A percentile compares a stretch with the other conserved stretches of the same genome.
Conservation (phyloP, 2,797 vertebrate genomes). For the Parauchenoglanis punctatus region DNA sequence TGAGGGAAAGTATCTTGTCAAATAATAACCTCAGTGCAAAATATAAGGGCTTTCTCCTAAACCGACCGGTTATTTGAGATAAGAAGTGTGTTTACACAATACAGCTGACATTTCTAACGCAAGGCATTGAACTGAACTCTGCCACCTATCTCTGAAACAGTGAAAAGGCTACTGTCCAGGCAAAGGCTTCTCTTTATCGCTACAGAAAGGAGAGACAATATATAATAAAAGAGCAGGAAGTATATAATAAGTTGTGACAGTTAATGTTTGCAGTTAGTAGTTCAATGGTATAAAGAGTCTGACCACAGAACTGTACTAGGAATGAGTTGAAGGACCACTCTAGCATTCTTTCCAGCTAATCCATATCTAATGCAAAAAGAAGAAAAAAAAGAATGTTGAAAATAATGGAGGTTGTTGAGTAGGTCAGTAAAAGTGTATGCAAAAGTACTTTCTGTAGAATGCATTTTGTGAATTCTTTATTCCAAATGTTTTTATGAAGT, state of each 20-base stretch:
- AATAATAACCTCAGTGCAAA: background rate
- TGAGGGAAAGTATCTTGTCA: background rate
- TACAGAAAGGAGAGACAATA: background rate
- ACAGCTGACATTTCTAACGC: slow-evolving; percentile 19
- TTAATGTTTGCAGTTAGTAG: background rate
- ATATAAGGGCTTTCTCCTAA: background rate
- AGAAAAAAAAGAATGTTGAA: background rate
- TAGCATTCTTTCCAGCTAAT: background rate
- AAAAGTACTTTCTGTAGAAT: background rate
- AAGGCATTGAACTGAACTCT: slow-evolving; percentile 31
- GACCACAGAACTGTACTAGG: background rate
- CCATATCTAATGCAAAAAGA: background rate
- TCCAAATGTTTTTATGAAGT: background rate
- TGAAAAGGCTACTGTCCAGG: background rate
- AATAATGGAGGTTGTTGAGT: background rate
- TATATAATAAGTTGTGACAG: background rate
- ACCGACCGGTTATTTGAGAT: background rate
- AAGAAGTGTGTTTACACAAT: background rate
- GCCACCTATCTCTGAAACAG: slow-evolving; percentile 53
- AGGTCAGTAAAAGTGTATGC: background rate
- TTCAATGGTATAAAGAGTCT: background rate
- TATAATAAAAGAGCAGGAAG: background rate
- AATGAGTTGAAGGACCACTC: background rate
- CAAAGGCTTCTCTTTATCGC: background rate
- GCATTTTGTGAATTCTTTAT: background rate